Evolutionary conservation across 2,888 invertebrate genomes (phyloP).

Genomic region (Cynaeus angustus): DNA sequence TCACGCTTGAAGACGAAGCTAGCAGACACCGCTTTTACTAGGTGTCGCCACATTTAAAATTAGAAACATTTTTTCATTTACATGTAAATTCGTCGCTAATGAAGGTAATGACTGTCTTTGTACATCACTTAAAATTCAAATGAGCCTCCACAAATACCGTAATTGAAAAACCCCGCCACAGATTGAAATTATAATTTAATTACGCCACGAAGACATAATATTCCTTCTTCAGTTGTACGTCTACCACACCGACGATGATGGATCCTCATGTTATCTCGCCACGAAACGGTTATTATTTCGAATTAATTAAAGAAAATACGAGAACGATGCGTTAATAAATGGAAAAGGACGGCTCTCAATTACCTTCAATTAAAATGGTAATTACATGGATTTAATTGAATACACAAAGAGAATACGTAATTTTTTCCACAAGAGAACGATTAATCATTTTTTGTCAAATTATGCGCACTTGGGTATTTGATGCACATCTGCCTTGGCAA

Average conservation of each 20-base stretch:
- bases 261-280: not conserved
- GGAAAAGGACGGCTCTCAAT: constrained; percentile 35
- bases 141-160: not conserved
- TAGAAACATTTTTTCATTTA: too few relatives aligned
- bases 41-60: too few relatives aligned
- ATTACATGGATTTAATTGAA: constrained; percentile 40
- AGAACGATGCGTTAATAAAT: constrained; percentile 33
- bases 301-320: constrained; percentile 32
- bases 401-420: constrained; percentile 7
- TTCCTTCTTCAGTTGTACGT: not conserved
- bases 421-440: constrained; percentile 1
- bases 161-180: not conserved
- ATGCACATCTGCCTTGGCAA: constrained; percentile 6
- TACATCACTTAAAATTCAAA: not conserved
- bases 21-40: too few relatives aligned
- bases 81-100: too few relatives aligned
- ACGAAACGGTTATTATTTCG: constrained; percentile 13
- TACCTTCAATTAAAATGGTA: constrained; percentile 36
- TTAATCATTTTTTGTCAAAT: constrained; percentile 21
- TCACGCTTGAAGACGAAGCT: too few relatives aligned
- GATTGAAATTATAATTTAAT: not conserved
- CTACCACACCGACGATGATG: not conserved
- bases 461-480: not conserved
- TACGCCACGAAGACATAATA: constrained; percentile 4
- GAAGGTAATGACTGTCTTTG: too few relatives aligned